Evolutionary conservation across 2,888 invertebrate species (phyloP).

Genomic region (Notocelia uddmanniana): DNA sequence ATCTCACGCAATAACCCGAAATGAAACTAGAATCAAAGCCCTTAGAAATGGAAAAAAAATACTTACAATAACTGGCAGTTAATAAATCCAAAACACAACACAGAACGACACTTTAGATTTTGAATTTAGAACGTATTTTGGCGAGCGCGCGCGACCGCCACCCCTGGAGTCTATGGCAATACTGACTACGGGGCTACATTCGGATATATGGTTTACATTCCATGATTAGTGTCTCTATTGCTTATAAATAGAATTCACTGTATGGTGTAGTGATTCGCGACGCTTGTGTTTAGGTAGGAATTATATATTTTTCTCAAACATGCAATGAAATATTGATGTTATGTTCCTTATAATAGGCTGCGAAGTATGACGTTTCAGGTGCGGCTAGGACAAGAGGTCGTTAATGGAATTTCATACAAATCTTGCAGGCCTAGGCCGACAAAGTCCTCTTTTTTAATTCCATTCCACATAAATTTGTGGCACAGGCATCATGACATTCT

Average conservation of each 20-base stretch:
- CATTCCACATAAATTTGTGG: too few species aligned
- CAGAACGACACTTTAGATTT: slow-evolving; percentile 40
- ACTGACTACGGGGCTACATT: slow-evolving; percentile 31
- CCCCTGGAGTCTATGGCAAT: slow-evolving; percentile 7
- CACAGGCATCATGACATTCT: too few species aligned
- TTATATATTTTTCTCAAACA: too few species aligned
- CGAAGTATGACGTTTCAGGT: too few species aligned
- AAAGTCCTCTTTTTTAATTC: too few species aligned
- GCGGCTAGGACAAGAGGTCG: too few species aligned
- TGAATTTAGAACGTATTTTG: slow-evolving; percentile 20
- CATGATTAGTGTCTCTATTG: slow-evolving; percentile 12
- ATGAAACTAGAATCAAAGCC: background rate
- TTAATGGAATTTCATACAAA: too few species aligned
- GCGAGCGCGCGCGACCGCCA: slow-evolving; percentile 35
- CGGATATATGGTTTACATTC: slow-evolving; percentile 26
- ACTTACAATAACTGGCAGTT: slow-evolving; percentile 38
- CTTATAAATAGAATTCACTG: slow-evolving; percentile 23
- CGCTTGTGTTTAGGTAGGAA: background rate
- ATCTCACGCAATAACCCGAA: background rate
- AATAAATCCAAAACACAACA: slow-evolving; percentile 40
- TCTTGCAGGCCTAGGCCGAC: too few species aligned
- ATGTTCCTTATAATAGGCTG: too few species aligned
- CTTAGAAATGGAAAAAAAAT: background rate
- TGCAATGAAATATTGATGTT: too few species aligned
- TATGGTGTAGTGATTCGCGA: background rate